Conservation (phyloP, 2,888 invertebrate species). For the Cryptophagus acutangulus region DNA sequence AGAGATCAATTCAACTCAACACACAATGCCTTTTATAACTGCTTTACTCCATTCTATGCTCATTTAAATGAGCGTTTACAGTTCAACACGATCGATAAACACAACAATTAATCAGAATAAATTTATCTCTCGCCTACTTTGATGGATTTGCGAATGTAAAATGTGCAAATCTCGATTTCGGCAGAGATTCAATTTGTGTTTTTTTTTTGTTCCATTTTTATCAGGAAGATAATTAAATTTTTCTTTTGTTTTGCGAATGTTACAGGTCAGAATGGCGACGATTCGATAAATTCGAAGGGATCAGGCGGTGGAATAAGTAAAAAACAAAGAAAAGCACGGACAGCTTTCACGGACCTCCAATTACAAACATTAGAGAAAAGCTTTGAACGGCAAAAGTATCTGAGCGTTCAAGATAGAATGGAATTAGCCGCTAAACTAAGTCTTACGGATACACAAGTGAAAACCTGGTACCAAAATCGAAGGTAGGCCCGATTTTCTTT, state of each 20-base stretch:
- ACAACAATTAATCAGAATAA: constrained; percentile 6
- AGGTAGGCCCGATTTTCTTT: constrained; percentile 58
- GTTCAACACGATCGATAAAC: constrained; percentile 21
- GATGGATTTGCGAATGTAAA: no score
- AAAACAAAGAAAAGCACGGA: constrained; percentile 94
- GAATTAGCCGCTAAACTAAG: constrained; percentile 94
- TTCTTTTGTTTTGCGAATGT: neutral
- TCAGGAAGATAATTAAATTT: neutral
- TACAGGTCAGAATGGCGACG: constrained; percentile 81
- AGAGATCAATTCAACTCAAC: constrained; percentile 17
- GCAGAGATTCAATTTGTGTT: no score
- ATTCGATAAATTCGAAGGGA: constrained; percentile 62
- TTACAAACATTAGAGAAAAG: constrained; percentile 93
- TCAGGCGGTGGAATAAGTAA: constrained; percentile 62
- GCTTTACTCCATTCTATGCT: constrained; percentile 6
- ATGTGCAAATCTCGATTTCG: no score
- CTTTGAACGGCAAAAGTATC: constrained; percentile 95
- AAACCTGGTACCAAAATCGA: constrained; percentile 99
- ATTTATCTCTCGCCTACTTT: no score
- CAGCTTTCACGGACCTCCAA: constrained; percentile 98
- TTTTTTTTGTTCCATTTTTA: constrained; percentile 1
- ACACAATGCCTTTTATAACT: constrained; percentile 11
- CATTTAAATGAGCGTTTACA: constrained; percentile 21
- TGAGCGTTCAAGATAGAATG: constrained; percentile 96
- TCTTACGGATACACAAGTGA: constrained; percentile 98